Evolutionary conservation across 2,797 vertebrate genomes (phyloP).

Genomic region (Myiotriccus ornatus): DNA sequence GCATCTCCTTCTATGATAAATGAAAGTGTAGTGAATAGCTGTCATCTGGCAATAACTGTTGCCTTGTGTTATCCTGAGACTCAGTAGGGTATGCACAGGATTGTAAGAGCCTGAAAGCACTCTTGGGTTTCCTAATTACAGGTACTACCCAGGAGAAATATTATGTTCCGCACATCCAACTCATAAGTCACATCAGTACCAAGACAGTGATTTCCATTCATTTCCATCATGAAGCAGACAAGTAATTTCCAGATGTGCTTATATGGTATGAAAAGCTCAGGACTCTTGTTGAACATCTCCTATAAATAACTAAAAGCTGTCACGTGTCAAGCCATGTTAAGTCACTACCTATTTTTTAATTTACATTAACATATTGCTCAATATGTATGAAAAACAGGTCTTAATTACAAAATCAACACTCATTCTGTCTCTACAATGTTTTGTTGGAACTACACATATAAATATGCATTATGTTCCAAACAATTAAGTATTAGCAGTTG

Average conservation of each 20-base stretch:
- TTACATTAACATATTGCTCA: neutral
- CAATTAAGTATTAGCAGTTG: neutral
- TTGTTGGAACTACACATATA: neutral
- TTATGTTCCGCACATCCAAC: neutral
- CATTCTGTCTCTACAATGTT: neutral
- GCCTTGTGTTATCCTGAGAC: neutral
- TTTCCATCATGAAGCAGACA: neutral
- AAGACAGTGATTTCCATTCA: neutral
- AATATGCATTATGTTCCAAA: neutral
- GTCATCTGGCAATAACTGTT: neutral
- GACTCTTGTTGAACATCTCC: neutral
- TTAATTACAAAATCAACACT: neutral
- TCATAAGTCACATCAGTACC: neutral
- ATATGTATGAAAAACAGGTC: neutral
- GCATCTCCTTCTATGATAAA: neutral
- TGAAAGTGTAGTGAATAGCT: neutral
- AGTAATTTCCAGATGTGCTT: neutral
- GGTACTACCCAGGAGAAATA: neutral
- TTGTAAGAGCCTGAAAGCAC: neutral
- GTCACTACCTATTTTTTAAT: neutral
- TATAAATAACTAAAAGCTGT: neutral
- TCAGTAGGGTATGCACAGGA: neutral
- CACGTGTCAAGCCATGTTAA: neutral
- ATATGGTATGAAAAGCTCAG: neutral
- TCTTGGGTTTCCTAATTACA: neutral